Evolutionary conservation across 2,888 invertebrate species (phyloP).

Genomic region (Allophyes oxyacanthae): DNA sequence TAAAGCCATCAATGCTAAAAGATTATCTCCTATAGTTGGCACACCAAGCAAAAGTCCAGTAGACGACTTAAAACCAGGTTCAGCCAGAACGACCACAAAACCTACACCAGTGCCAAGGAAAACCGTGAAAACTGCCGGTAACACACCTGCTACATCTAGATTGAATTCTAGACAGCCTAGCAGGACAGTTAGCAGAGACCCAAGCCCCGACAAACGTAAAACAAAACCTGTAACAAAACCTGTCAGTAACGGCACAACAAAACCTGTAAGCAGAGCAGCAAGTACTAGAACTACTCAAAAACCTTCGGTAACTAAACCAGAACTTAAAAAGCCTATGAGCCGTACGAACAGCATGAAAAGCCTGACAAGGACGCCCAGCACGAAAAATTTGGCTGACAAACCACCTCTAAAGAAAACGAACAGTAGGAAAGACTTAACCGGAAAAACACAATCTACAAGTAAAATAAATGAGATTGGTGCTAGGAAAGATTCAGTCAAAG

Average conservation of each 20-base stretch:
- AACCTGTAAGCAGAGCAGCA: conserved; percentile 71
- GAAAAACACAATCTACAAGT: conserved; percentile 71
- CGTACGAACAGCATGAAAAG: conserved; percentile 84
- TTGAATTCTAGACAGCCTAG: conserved; percentile 82
- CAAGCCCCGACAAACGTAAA: conserved; percentile 82
- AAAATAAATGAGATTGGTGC: conserved; percentile 74
- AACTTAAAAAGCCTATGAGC: conserved; percentile 77
- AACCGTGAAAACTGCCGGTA: conserved; percentile 75
- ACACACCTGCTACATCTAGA: conserved; percentile 80
- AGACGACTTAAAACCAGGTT: conserved; percentile 76
- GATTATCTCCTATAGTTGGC: conserved; percentile 85
- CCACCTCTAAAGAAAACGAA: conserved; percentile 76
- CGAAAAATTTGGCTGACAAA: conserved; percentile 79
- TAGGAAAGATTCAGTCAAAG: conserved; percentile 65
- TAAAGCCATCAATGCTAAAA: conserved; percentile 80
- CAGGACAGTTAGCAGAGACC: conserved; percentile 79
- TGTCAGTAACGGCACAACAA: conserved; percentile 62
- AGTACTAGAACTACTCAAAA: conserved; percentile 75
- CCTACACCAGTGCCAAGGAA: conserved; percentile 71
- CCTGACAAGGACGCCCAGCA: conserved; percentile 78
- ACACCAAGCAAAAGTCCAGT: conserved; percentile 86
- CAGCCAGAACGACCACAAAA: conserved; percentile 74
- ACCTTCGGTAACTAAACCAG: conserved; percentile 71
- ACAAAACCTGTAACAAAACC: conserved; percentile 60
- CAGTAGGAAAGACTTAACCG: conserved; percentile 75